phyloP scores from a whole-genome alignment of 2,797 vertebrate species.

The Cossypha caffra region DNA sequence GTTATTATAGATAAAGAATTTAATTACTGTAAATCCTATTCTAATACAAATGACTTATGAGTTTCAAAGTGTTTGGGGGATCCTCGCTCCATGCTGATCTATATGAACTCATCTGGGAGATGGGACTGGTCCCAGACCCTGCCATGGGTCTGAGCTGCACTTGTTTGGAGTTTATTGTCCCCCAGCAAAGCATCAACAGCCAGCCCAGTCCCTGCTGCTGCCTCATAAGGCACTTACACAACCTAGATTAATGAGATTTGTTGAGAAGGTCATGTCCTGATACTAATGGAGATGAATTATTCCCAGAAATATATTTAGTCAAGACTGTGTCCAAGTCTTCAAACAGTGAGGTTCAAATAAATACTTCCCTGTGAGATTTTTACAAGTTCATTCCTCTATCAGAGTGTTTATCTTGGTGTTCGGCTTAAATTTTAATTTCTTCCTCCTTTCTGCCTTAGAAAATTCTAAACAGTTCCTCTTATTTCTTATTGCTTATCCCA shows the following conservation, averaged over 20 bases:
- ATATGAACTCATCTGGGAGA: neutral
- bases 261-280: neutral
- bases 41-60: neutral
- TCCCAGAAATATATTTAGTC: neutral
- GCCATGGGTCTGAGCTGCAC: neutral
- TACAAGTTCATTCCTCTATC: neutral
- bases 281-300: neutral
- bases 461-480: neutral
- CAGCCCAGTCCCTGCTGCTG: neutral
- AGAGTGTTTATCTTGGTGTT: neutral
- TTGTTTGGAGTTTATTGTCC: neutral
- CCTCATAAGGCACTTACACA: neutral
- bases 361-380: neutral
- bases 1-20: neutral
- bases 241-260: neutral
- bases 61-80: neutral
- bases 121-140: neutral
- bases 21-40: neutral
- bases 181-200: neutral
- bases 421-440: neutral
- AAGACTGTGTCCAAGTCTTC: neutral
- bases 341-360: neutral
- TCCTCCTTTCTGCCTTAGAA: neutral
- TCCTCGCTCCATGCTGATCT: neutral
- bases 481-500: neutral